phyloP scores from a whole-genome alignment of 2,888 invertebrate species.

The Caenorhabditis parvicauda region DNA sequence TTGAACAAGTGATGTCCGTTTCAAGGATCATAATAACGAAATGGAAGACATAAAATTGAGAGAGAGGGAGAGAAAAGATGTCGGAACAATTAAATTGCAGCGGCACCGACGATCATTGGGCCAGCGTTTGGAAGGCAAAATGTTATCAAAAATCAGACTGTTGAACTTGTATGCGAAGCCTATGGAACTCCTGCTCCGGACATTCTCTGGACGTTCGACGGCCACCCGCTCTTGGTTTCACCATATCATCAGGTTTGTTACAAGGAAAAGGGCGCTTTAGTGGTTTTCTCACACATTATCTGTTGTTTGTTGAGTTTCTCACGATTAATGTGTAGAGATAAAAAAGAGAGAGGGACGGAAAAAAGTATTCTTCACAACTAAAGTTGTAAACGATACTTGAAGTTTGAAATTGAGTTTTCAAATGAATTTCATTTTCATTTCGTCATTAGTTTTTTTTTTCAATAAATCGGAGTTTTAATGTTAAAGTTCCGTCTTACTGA shows the following conservation, averaged over 20 bases:
- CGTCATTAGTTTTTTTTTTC: no score
- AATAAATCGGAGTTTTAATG: no score
- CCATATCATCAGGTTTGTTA: slow-evolving; percentile 24
- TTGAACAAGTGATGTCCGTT: no score
- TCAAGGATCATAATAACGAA: no score
- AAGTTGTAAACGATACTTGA: no score
- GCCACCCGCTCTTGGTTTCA: slow-evolving; percentile 32
- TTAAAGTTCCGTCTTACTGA: no score
- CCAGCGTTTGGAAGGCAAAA: slow-evolving; percentile 52
- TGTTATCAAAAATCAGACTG: slow-evolving; percentile 63
- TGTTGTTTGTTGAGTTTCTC: not conserved
- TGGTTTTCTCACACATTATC: not conserved
- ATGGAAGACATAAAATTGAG: no score
- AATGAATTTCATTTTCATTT: no score
- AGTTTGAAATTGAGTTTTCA: no score
- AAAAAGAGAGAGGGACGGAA: no score
- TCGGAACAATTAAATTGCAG: slow-evolving; percentile 65
- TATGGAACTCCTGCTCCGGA: slow-evolving; percentile 25
- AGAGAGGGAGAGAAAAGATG: no score
- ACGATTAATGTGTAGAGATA: not conserved
- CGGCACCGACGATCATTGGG: slow-evolving; percentile 66
- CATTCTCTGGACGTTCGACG: slow-evolving; percentile 48
- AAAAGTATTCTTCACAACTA: no score
- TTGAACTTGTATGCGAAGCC: slow-evolving; percentile 63
- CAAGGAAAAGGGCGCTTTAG: not conserved